Evolutionary conservation across 2,888 invertebrate genomes (phyloP), one percentile per base, ranked within the genome.

Genomic region (Uloborus plumipes): DNA sequence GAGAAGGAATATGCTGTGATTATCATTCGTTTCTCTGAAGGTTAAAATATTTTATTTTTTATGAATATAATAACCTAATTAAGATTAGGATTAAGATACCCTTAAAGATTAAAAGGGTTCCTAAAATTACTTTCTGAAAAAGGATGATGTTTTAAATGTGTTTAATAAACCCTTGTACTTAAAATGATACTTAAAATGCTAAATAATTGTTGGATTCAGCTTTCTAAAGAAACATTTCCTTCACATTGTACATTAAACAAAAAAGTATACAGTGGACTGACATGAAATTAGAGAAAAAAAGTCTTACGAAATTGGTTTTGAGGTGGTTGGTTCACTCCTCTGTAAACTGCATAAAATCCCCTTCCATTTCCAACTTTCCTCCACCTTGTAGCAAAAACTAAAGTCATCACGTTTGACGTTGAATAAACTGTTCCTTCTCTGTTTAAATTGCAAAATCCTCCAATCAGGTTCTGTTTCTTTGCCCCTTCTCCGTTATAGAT

Each of bases 291-390:
- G 47, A 39, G n/a, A 64, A 39, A 3, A 61, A 61, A 18, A 11
- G 7, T 1, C 59, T 51, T 51, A 72, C 72, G 16, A n/a, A 51
- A 16, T 49, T 72, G 51, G 18, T 39, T 59, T 14, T 53, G 18
- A 14, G 72, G 50, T 16, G 70, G 20, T 53, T 62, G 26, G 70
- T 79, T 47, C 3, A 86, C 72, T n/a, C 79, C 81, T 59, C 83
- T 83, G 62, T 84, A 86, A 2, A 85, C 84, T 1, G 86, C 87
- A 69, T 87, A 86, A 62, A 87, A 87, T 47, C 87, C 87, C 70
- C 87, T 80, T 20, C 87, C 86, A 70, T 87, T 87, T n/a, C 87
- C 87, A 20, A 87, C 85, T 64, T 84, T 86, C 31, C 84, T 80
- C 76, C 86, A 75, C n/a, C 84, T 79, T 6, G 86, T 86, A 11